phyloP scores from a whole-genome alignment of 2,888 invertebrate species.

The Cosmorhoe ocellata region DNA sequence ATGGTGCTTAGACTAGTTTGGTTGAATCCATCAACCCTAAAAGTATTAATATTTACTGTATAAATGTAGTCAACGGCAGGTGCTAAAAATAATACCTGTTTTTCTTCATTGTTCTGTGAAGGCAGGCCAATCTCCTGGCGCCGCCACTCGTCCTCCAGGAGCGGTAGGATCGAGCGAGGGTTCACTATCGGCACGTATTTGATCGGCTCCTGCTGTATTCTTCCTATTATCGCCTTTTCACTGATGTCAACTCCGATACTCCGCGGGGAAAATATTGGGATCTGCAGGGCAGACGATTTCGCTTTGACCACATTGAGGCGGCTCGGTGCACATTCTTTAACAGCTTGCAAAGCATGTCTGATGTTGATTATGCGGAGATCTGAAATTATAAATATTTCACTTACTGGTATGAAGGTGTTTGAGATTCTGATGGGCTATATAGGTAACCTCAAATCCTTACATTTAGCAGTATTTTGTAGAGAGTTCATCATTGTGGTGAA shows the following conservation, averaged over 20 bases:
- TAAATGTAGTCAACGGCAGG: too few relatives aligned
- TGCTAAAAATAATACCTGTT: too few relatives aligned
- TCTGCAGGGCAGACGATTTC: constrained; percentile 29
- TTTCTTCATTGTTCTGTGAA: constrained; percentile 75
- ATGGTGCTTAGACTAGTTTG: too few relatives aligned
- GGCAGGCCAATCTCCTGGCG: constrained; percentile 79
- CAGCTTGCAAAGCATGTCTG: constrained; percentile 56
- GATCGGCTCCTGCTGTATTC: constrained; percentile 62
- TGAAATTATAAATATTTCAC: constrained; percentile 39
- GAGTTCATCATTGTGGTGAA: constrained; percentile 58
- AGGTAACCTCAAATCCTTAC: constrained; percentile 64
- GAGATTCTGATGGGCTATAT: background rate
- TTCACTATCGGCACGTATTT: constrained; percentile 70
- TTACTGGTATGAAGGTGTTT: background rate
- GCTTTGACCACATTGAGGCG: constrained; percentile 37
- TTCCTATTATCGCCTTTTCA: constrained; percentile 45
- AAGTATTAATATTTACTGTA: too few relatives aligned
- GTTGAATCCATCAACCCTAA: too few relatives aligned
- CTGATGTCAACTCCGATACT: constrained; percentile 61
- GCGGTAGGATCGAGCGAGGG: constrained; percentile 68
- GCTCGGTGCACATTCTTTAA: constrained; percentile 56
- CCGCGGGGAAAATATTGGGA: constrained; percentile 55
- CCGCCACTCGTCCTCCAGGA: constrained; percentile 63
- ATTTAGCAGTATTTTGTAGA: constrained; percentile 64
- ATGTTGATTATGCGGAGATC: constrained; percentile 67